phyloP scores from a whole-genome alignment of 1,140 invertebrate species.

The Bombus vancouverensis region DNA sequence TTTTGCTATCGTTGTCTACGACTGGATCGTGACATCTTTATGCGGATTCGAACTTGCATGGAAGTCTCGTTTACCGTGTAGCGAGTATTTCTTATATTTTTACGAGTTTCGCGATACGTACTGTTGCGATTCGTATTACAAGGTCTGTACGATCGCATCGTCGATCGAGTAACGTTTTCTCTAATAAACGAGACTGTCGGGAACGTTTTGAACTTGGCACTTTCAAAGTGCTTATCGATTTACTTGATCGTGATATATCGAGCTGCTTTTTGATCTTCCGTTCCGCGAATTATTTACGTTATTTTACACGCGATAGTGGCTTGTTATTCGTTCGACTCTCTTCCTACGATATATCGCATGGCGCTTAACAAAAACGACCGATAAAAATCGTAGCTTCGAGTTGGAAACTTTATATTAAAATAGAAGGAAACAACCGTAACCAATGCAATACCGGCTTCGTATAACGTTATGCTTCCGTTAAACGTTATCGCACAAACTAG shows the following conservation, averaged over 20 bases:
- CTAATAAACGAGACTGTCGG: background rate
- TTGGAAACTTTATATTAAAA: background rate
- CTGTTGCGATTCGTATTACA: no score
- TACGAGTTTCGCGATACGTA: no score
- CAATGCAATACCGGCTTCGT: no score
- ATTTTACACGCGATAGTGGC: background rate
- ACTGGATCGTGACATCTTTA: no score
- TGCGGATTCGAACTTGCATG: no score
- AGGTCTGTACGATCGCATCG: no score
- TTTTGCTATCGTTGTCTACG: no score
- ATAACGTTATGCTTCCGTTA: no score
- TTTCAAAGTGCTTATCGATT: background rate
- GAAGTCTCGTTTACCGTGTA: rapidly evolving
- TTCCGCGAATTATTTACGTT: background rate
- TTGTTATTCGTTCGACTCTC: background rate
- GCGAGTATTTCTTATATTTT: no score
- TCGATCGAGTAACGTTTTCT: no score
- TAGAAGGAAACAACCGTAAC: background rate
- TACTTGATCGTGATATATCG: background rate
- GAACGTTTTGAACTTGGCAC: no score
- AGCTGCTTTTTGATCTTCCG: background rate
- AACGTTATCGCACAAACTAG: no score
- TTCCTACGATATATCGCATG: background rate
- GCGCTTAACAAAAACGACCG: background rate
- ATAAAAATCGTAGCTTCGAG: background rate